Base-by-base conservation (phyloP, 2,113 vertebrate genomes). In the Nematolebias whitei region DNA sequence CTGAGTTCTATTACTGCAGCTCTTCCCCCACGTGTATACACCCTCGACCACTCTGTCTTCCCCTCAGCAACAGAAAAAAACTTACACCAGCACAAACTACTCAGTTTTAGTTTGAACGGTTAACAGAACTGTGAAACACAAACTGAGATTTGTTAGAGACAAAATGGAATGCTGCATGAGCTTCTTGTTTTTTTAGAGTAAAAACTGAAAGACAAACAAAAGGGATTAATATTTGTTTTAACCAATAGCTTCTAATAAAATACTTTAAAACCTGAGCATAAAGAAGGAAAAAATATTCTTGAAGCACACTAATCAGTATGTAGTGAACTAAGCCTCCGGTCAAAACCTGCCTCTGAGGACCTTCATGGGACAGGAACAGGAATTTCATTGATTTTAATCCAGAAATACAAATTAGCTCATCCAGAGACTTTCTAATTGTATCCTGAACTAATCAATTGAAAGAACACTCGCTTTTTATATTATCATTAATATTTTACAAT, bases 1-100 rank as follows among this genome's bases (percentile, higher is more conserved):
- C 89, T 86, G 88, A 84, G 85, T 84, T 88, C 85, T 80, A 80
- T 84, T 85, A 85, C 87, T 61, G 75, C 82, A 65, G 74, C 72
- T 80, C 71, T 78, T 72, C 56, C 83, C 87, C 87, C 79, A 74
- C 49, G 79, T 84, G 82, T 71, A 86, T 85, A 83, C 73, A 84
- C 74, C 73, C 83, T 78, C 78, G 57, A 74, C 87, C 32, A 22
- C 74, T 74, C 77, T 41, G 66, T 62, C 76, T 82, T 62, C 79
- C 83, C 87, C 76, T 76, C 74, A 82, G 88, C 88, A 67, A 78
- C 62, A 55, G 49, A 79, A 78, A 35, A 84, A 78, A 65, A 80
- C 78, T n/a, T n/a, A n/a, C 63, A 84, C 61, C 81, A 73, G 74
- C 74, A 78, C 76, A 79, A 60, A 80, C 72, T 70, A 40, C 54